These are phyloP conservation scores for Cyclophora punctaria DNA, from an alignment of 2,888 invertebrate species.

Conservation along the genomic window DNA sequence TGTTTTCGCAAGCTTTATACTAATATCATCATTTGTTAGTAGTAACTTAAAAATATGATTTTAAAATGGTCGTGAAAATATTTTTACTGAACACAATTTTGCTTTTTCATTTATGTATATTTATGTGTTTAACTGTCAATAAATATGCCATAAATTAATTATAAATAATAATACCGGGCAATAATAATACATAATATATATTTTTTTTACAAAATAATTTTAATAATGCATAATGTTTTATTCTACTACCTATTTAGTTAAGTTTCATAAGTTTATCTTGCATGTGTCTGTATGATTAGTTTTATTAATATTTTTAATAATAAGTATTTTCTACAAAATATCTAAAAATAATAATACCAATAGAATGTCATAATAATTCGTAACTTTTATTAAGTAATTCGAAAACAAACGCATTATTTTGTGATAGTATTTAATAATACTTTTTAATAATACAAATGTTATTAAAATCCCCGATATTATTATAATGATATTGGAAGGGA, in stretches of 20 bases:
- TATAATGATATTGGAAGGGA: constrained; percentile 12
- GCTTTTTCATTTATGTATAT: background rate
- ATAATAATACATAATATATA: constrained; percentile 32
- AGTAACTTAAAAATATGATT: too few species aligned
- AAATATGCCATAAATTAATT: constrained; percentile 63
- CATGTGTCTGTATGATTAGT: constrained; percentile 5
- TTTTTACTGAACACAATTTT: too few species aligned
- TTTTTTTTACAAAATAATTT: constrained; percentile 35
- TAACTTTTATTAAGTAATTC: background rate
- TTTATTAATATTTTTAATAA: background rate
- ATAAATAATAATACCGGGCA: constrained; percentile 27
- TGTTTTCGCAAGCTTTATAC: too few species aligned
- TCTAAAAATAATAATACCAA: too few species aligned
- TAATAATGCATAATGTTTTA: constrained; percentile 11
- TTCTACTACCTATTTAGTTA: constrained; percentile 3
- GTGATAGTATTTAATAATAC: too few species aligned
- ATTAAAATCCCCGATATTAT: constrained; percentile 7
- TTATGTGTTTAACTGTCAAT: constrained; percentile 28
- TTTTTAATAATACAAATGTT: too few species aligned
- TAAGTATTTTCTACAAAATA: too few species aligned
- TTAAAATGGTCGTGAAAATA: too few species aligned
- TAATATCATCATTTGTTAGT: too few species aligned
- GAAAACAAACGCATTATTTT: too few species aligned
- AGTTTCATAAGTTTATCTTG: background rate
- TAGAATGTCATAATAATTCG: background rate